Evolutionary conservation across 1,140 invertebrate species (phyloP).

Genomic region (Lepidostoma basale): DNA sequence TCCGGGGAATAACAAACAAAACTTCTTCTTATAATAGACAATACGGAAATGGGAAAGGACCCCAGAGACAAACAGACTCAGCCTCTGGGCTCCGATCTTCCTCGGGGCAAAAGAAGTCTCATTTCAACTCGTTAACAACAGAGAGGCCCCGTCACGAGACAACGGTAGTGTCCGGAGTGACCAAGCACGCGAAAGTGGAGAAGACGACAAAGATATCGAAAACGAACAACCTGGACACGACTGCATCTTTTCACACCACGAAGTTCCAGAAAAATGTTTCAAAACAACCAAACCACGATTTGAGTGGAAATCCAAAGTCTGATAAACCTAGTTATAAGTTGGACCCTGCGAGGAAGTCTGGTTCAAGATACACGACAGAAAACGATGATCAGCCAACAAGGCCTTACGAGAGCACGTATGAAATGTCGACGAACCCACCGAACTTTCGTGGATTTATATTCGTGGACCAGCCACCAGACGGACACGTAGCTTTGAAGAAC

Average conservation of each 20-base stretch:
- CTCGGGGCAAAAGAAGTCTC: conserved; percentile 13
- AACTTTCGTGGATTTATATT: conserved; percentile 45
- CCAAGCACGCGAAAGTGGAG: conserved; percentile 40
- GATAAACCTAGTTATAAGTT: conserved; percentile 30
- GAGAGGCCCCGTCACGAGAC: conserved; percentile 32
- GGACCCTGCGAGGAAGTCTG: conserved; percentile 33
- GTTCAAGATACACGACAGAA: conserved; percentile 31
- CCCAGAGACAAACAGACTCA: conserved; percentile 50
- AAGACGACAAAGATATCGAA: conserved; percentile 40
- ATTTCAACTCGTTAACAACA: neutral
- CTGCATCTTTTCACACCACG: conserved; percentile 21
- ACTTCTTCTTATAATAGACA: conserved; percentile 39
- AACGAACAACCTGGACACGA: conserved; percentile 36
- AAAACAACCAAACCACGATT: conserved; percentile 37
- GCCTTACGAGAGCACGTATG: conserved; percentile 33
- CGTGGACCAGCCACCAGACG: conserved; percentile 44
- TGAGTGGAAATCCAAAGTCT: conserved; percentile 30
- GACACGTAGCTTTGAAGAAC: conserved; percentile 37
- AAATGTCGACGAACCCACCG: conserved; percentile 38
- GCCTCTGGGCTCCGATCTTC: conserved; percentile 40
- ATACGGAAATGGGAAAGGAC: conserved; percentile 45
- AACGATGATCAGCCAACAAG: conserved; percentile 50
- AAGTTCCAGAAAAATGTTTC: conserved; percentile 44
- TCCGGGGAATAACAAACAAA: conserved; percentile 51
- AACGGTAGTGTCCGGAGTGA: conserved; percentile 40